phyloP scores from a whole-genome alignment of 2,797 vertebrate species.

The Bovichtus variegatus region DNA sequence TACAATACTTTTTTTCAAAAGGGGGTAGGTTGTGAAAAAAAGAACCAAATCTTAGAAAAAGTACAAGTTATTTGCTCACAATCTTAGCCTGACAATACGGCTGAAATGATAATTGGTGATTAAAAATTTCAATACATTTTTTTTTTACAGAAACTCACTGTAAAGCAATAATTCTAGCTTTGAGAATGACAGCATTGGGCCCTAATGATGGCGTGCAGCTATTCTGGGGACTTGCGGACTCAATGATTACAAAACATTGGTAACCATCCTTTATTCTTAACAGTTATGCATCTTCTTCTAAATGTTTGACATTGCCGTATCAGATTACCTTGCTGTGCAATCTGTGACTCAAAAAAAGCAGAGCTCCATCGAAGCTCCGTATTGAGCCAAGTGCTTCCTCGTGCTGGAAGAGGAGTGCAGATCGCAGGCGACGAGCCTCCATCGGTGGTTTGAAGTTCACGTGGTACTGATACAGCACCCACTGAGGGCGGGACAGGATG shows the following conservation, averaged over 20 bases:
- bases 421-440: constrained; percentile 91
- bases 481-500: constrained; percentile 91
- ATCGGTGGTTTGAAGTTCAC: constrained; percentile 90
- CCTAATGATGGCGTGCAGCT: background rate
- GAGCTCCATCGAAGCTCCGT: constrained; percentile 90
- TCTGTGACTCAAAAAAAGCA: constrained; percentile 89
- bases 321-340: constrained; percentile 85
- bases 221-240: background rate
- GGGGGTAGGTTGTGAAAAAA: background rate
- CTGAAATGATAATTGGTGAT: no score
- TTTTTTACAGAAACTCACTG: no score
- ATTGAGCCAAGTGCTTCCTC: constrained; percentile 88
- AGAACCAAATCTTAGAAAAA: background rate
- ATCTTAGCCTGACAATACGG: no score
- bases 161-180: background rate
- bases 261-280: background rate
- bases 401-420: constrained; percentile 91
- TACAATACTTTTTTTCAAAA: background rate
- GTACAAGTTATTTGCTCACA: no score
- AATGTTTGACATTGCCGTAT: fast-evolving
- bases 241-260: background rate
- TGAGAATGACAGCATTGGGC: background rate
- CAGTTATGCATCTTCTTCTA: background rate
- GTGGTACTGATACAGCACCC: constrained; percentile 95
- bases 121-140: no score